Percentiles rank a stretch among this genome's conserved stretches.
Conservation (phyloP, 2,888 invertebrate genomes). For the Hanleya hanleyi region DNA sequence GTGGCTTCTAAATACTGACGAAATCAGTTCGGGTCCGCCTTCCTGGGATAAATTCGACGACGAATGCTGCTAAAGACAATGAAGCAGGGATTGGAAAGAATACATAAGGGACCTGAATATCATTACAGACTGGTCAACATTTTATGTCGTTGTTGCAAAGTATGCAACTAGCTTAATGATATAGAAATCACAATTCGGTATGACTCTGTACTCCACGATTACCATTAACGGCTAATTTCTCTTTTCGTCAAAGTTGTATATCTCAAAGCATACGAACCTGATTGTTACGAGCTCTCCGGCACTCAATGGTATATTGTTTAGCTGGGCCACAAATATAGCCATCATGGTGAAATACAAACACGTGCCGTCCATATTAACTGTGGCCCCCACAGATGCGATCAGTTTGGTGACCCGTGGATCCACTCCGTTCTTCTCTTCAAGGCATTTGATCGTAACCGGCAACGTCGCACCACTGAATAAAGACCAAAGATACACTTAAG, state of each 20-base stretch:
- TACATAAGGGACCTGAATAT: too few relatives aligned
- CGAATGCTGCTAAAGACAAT: too few relatives aligned
- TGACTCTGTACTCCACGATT: too few relatives aligned
- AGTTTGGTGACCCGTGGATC: not conserved
- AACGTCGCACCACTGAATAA: not conserved
- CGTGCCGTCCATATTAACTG: constrained; percentile 3
- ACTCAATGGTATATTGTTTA: not conserved
- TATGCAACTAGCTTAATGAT: too few relatives aligned
- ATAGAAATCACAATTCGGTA: too few relatives aligned
- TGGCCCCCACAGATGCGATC: not conserved
- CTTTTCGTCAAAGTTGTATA: not conserved
- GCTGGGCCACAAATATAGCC: not conserved
- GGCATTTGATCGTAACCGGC: not conserved
- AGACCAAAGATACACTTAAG: too few relatives aligned
- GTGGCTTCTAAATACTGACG: too few relatives aligned
- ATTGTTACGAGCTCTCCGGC: not conserved
- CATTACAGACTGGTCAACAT: too few relatives aligned
- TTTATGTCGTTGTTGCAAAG: too few relatives aligned
- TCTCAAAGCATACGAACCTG: not conserved
- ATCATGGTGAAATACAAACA: constrained; percentile 5
- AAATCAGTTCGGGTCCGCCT: too few relatives aligned
- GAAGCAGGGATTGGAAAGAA: too few relatives aligned
- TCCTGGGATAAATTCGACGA: too few relatives aligned
- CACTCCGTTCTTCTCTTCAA: not conserved
- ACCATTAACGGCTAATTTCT: not conserved